Percentiles rank a stretch among this genome's conserved stretches.
Conservation (phyloP, 1,140 invertebrate genomes). For the silkworm (Bombyx mori) region DNA sequence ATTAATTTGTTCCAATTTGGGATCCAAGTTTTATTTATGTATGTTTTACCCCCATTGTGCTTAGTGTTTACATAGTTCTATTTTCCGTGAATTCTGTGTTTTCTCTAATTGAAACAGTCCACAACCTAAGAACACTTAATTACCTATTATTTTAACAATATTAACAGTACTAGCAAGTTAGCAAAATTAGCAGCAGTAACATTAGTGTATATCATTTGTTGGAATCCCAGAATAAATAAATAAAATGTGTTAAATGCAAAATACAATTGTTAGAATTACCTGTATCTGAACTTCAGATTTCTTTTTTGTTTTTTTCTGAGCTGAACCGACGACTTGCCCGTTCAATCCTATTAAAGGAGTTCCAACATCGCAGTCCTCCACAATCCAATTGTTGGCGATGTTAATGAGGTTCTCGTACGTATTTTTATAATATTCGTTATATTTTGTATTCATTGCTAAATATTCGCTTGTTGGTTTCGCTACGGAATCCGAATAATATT, state of each 20-base stretch:
- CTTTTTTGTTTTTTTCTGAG: constrained; percentile 49
- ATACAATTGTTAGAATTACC: constrained; percentile 12
- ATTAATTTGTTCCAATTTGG: no score
- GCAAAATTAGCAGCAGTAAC: no score
- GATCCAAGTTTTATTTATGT: no score
- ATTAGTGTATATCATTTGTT: no score
- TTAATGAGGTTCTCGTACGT: constrained; percentile 46
- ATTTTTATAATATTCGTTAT: constrained; percentile 48
- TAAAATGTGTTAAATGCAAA: not conserved
- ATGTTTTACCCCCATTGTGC: no score
- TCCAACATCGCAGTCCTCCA: constrained; percentile 42
- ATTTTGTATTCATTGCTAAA: constrained; percentile 41
- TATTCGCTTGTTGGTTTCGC: constrained; percentile 45
- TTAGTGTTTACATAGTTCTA: no score
- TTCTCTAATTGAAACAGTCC: no score
- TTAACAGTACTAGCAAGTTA: no score
- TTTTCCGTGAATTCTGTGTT: no score
- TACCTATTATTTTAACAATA: no score
- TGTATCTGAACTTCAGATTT: constrained; percentile 51
- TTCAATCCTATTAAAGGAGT: constrained; percentile 41
- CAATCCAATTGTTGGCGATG: constrained; percentile 56
- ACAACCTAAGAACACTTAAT: no score
- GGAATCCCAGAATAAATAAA: no score
- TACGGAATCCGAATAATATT: constrained; percentile 15
- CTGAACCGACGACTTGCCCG: constrained; percentile 38